Evolutionary conservation across 1,140 invertebrate genomes (phyloP), one percentile per base, ranked within the genome.

Genomic region (Zophobas morio): DNA sequence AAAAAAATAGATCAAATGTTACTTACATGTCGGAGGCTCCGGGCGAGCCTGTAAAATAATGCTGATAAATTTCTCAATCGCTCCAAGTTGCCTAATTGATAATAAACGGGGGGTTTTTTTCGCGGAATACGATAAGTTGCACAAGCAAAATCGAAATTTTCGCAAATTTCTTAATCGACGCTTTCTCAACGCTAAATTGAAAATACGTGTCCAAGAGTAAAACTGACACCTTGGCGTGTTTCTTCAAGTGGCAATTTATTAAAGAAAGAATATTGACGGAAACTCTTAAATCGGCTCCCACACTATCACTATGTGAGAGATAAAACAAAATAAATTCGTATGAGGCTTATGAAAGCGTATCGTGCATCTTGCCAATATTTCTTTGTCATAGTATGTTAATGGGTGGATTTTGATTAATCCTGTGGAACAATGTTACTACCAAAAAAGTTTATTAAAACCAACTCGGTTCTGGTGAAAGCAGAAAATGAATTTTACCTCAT

Each of bases 401-500:
- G 8, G 42, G 42, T 46, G 42, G 42, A 46, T 8, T 46, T 46
- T 46, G 42, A 46, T 46, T 46, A 4, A 46, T 46, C 42, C 8
- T 4, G 8, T 46, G 42, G 42, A 46, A 46, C 8, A 46, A 46
- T 8, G 42, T 46, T 8, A 46, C 3, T 4, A 4, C 8, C 42
- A 8, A 46, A 46, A 46, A 46, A 8, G 42, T 46, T 46, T 3
- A 46, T 46, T 46, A 46, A 46, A 46, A 46, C 8, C 49, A 51
- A 20, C n/a, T 51, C 49, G 42, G 42, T 46, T 46, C 3, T 46
- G 36, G 56, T 60, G 56, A 60, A 60, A 60, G 56, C 60, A n/a
- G 60, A 42, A 66, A 66, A 66, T 66, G 33, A 6, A 66, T 42
- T 66, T 66, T 66, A 42, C 39, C 37, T 42, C 60, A 66, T 66